Conservation (phyloP, 2,113 vertebrate species). For the Brachyistius frenatus region DNA sequence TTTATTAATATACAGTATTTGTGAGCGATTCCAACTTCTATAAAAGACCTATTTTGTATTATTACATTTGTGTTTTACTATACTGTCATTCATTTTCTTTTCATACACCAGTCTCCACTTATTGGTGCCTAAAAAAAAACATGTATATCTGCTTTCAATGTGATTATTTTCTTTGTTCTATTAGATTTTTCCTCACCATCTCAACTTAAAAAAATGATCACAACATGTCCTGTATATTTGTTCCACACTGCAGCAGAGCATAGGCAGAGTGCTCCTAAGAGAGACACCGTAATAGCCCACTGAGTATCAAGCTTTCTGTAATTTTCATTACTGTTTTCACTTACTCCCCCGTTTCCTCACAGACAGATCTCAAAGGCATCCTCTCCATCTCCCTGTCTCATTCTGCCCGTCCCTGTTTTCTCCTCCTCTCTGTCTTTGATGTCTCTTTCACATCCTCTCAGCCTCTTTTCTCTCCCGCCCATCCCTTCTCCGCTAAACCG, state of each 20-base stretch:
- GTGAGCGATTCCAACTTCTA: too few species aligned
- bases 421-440: constrained; percentile 39
- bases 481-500: background rate
- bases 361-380: constrained; percentile 18
- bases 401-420: constrained; percentile 18
- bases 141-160: background rate
- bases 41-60: background rate
- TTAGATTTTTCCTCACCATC: too few species aligned
- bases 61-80: background rate
- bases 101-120: too few species aligned
- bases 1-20: too few species aligned
- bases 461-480: constrained; percentile 27
- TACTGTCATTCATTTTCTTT: too few species aligned
- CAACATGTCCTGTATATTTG: too few species aligned
- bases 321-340: constrained; percentile 23
- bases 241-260: background rate
- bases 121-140: too few species aligned
- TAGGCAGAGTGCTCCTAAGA: background rate
- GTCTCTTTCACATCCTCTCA: constrained; percentile 51
- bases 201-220: too few species aligned
- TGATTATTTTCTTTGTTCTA: too few species aligned
- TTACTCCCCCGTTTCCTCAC: background rate
- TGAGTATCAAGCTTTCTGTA: constrained; percentile 25
- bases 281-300: background rate
- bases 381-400: constrained; percentile 16